A percentile compares a stretch with the other conserved stretches of the same genome.
phyloP scores from a whole-genome alignment of 2,888 invertebrate genomes.

The Pristionchus fissidentatus region DNA sequence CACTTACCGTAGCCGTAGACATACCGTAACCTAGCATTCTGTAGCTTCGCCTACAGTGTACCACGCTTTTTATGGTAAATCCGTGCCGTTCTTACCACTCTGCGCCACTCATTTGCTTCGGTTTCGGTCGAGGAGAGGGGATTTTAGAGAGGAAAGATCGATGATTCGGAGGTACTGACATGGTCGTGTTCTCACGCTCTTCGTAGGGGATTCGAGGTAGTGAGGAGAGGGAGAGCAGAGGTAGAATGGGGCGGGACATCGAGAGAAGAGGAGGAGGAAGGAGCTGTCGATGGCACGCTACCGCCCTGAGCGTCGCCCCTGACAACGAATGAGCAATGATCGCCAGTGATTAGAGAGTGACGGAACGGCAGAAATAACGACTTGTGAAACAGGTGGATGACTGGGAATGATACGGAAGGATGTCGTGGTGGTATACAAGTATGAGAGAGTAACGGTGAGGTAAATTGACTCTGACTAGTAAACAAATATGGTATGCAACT shows the following conservation, averaged over 20 bases:
- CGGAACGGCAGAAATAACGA: neutral
- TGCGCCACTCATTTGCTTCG: neutral
- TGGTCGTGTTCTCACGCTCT: neutral
- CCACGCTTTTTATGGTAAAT: too few relatives aligned
- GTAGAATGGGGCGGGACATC: constrained; percentile 26
- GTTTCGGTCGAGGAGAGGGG: neutral
- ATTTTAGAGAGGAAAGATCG: neutral
- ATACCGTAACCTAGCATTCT: too few relatives aligned
- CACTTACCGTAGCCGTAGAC: too few relatives aligned
- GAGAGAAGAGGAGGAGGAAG: neutral
- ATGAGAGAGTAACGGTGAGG: too few relatives aligned
- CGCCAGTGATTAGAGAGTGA: neutral
- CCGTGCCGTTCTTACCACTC: neutral
- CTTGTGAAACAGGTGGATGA: neutral
- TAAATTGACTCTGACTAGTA: too few relatives aligned
- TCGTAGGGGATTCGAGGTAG: neutral
- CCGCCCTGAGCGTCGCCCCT: too few relatives aligned
- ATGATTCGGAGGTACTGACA: constrained; percentile 6
- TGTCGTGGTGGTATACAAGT: too few relatives aligned
- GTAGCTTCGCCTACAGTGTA: too few relatives aligned
- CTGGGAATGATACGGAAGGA: too few relatives aligned
- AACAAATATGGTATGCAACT: too few relatives aligned
- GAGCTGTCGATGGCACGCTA: too few relatives aligned
- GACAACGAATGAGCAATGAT: too few relatives aligned
- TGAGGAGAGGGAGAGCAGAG: constrained; percentile 30